These are phyloP conservation scores for Hyperopisus bebe DNA, from an alignment of 2,113 vertebrate species.

Conservation along the genomic window DNA sequence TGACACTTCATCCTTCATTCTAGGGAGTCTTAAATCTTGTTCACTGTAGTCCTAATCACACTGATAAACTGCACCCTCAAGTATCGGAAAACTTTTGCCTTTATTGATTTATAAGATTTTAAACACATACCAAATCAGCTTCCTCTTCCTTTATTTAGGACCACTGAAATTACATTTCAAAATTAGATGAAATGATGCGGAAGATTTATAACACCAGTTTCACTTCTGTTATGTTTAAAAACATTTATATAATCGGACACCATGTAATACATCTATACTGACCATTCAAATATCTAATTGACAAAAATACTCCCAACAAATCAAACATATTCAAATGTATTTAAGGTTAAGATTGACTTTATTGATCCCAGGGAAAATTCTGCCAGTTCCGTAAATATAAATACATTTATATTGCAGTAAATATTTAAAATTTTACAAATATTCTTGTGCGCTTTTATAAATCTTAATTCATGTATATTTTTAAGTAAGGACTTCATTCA, in stretches of 20 bases:
- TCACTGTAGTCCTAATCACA: background rate
- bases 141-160: background rate
- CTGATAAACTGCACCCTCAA: background rate
- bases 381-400: background rate
- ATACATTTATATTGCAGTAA: background rate
- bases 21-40: background rate
- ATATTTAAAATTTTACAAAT: background rate
- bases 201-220: background rate
- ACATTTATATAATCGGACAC: background rate
- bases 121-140: background rate
- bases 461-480: background rate
- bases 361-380: background rate
- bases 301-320: background rate
- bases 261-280: background rate
- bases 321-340: background rate
- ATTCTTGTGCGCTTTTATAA: background rate
- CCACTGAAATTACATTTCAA: background rate
- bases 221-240: background rate
- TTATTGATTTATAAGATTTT: slow-evolving; percentile 4
- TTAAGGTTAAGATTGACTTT: background rate
- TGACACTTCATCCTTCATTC: slow-evolving; percentile 3
- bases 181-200: background rate
- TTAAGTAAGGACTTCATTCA: background rate
- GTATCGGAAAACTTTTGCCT: background rate
- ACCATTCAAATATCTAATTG: background rate